Base-by-base conservation (phyloP, 2,888 invertebrate genomes). In the Malachius bipustulatus region DNA sequence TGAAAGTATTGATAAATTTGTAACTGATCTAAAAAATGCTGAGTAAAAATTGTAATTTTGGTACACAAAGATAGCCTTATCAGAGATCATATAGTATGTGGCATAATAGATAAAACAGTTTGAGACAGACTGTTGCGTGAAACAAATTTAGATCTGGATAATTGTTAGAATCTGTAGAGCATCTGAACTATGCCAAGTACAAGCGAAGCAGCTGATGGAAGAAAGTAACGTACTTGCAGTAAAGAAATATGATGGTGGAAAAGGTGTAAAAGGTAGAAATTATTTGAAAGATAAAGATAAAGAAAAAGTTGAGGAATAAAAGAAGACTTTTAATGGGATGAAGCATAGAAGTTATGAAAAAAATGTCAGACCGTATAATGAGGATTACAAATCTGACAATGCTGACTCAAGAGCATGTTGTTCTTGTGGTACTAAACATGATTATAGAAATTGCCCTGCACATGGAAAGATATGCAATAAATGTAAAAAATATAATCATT, bases 1-100 rank as follows among this genome's bases (percentile, higher is more conserved):
- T n/a, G 24, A 19, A 19, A 19, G n/a, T 19, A 19, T 19, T 19
- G n/a, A 19, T 19, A n/a, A n/a, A n/a, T n/a, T n/a, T n/a, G n/a
- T n/a, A n/a, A n/a, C n/a, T n/a, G n/a, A n/a, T n/a, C n/a, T n/a
- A n/a, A 19, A 19, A n/a, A n/a, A 6, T 6, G 24, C 6, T 19
- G 24, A 8, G 24, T 19, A 6, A 19, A n/a, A 19, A 19, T 8
- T 19, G 24, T 19, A 19, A 19, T n/a, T 19, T 19, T n/a, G 24
- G 24, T n/a, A 19, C 6, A 19, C 6, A 19, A n/a, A 19, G 24
- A 19, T n/a, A 19, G 24, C n/a, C 24, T 19, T 6, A 6, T 19
- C 24, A 19, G 24, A 19, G 24, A 19, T 19, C 6, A n/a, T 8
- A 19, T 19, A 19, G 24, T 19, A 19, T 19, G 24, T 19, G 24